A percentile compares a stretch with the other conserved stretches of the same genome.
Evolutionary conservation across 2,888 invertebrate species (phyloP).

Genomic region (Xylota sylvarum): DNA sequence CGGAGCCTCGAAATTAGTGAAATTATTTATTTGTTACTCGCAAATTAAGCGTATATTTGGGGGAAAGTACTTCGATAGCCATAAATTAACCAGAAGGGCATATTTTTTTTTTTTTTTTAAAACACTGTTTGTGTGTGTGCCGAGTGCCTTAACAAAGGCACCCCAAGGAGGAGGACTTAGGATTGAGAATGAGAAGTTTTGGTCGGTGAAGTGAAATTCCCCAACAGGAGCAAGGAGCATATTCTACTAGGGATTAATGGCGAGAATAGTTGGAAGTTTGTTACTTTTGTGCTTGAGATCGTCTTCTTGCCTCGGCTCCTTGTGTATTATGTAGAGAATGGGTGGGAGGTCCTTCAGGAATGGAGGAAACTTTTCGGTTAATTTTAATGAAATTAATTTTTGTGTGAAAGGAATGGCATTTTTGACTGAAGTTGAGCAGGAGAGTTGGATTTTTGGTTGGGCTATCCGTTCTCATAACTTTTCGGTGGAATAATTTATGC

Average conservation of each 20-base stretch:
- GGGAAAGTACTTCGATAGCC: constrained; percentile 57
- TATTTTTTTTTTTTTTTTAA: constrained; percentile 29
- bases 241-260: constrained; percentile 61
- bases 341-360: background rate
- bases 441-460: background rate
- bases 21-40: constrained; percentile 73
- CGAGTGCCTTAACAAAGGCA: constrained; percentile 18
- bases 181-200: constrained; percentile 32
- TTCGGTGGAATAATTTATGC: constrained; percentile 7
- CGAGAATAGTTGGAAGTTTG: constrained; percentile 66
- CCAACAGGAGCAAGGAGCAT: constrained; percentile 49
- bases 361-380: constrained; percentile 56
- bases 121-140: constrained; percentile 10
- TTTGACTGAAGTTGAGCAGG: constrained; percentile 15
- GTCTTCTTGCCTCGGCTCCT: constrained; percentile 8
- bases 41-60: constrained; percentile 71
- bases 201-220: constrained; percentile 32
- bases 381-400: constrained; percentile 73
- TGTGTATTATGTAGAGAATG: background rate
- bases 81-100: constrained; percentile 70
- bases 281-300: constrained; percentile 56
- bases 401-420: constrained; percentile 53
- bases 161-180: constrained; percentile 18
- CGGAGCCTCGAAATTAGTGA: constrained; percentile 64
- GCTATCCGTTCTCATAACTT: constrained; percentile 37